These are phyloP conservation scores for Hylia prasina DNA, from an alignment of 2,113 vertebrate genomes.

Conservation along the genomic window DNA sequence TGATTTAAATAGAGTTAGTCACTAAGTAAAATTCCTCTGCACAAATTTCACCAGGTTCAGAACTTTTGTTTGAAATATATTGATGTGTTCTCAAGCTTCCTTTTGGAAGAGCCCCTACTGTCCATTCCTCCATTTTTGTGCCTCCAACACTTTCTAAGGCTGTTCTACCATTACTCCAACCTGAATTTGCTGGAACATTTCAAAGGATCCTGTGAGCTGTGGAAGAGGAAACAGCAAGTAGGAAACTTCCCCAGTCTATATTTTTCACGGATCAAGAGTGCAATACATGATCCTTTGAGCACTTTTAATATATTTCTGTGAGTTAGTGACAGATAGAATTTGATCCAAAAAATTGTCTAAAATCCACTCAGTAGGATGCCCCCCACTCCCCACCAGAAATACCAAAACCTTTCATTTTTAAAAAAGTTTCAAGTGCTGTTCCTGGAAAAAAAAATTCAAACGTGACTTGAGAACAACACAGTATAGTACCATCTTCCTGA, in stretches of 20 bases:
- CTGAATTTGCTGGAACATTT: not conserved
- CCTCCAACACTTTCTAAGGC: not conserved
- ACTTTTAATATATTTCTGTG: not conserved
- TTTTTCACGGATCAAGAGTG: not conserved
- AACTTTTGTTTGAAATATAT: not conserved
- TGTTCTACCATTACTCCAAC: not conserved
- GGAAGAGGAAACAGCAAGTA: not conserved
- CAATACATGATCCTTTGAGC: not conserved
- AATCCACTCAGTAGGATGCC: not conserved
- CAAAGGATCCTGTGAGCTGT: not conserved
- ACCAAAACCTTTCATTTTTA: not conserved
- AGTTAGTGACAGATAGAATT: not conserved
- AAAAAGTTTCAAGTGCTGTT: not conserved
- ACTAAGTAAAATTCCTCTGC: not conserved
- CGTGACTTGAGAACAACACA: not conserved
- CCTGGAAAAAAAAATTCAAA: not conserved
- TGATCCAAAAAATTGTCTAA: not conserved
- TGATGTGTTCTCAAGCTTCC: not conserved
- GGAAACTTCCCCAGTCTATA: not conserved
- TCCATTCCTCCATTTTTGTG: not conserved
- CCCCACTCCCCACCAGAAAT: accelerated
- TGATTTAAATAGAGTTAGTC: not conserved
- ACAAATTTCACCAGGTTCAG: not conserved
- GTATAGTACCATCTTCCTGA: not conserved
- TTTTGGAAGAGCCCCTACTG: not conserved